Base-by-base conservation (phyloP, 2,888 invertebrate genomes). In the Holacanthella duospinosa region DNA sequence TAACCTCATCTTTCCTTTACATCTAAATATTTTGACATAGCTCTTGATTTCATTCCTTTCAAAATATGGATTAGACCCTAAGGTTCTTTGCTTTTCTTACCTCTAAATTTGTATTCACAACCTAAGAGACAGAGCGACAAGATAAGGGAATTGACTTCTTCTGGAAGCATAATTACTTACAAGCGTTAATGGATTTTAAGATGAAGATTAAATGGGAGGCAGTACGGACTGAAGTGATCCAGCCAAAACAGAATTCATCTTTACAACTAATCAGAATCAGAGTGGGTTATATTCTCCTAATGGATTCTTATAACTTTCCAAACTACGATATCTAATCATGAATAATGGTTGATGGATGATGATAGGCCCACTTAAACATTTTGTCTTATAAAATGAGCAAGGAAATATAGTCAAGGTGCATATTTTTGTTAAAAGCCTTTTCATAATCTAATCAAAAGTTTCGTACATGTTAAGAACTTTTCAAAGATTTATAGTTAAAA, bases 381-480 rank as follows among this genome's bases (percentile, higher is more conserved):
- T 36, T 16, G 6, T 36, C 36, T 12, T 36, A 36, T 36, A 36
- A 36, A 36, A 36, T 36, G 36, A 12, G n/a, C 16, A 36, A 16
- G 36, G 9, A 12, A 16, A 36, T 36, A 36, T 36, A 36, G 36
- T 9, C 36, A 36, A 36, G 36, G 21, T 21, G 48, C 12, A 48
- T 48, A 48, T 48, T 48, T 48, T 48, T 9, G 19, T 48, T 48
- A 48, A 48, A 48, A 48, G 48, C 48, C 4, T 48, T 36, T 36
- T 16, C n/a, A n/a, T 48, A 48, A 48, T 48, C 48, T 48, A 48
- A 48, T 48, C 48, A 48, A 21, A 48, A 9, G 48, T 48, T 48
- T n/a, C 19, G 12, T 21, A 48, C 16, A 48, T 48, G 4, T 48
- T 21, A 48, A 48, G 36, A 48, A 48, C 21, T 48, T 48, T 48